Conservation (phyloP, 2,113 vertebrate species). For the Pangasianodon hypophthalmus region DNA sequence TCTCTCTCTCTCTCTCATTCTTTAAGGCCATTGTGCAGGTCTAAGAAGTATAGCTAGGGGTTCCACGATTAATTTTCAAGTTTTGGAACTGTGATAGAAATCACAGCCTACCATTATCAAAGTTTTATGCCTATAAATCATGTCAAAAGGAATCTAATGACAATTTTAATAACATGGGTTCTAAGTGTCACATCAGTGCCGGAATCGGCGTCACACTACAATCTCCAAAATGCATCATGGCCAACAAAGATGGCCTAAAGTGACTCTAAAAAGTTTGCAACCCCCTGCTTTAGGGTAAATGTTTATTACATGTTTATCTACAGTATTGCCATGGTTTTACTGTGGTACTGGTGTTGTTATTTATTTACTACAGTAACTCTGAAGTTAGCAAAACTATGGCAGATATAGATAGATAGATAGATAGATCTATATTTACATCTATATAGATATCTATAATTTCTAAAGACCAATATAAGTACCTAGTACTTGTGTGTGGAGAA, state of each 20-base stretch:
- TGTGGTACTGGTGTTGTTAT: background rate
- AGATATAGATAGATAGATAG: background rate
- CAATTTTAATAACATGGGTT: background rate
- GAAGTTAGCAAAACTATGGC: background rate
- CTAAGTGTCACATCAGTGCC: background rate
- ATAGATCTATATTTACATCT: too few relatives aligned
- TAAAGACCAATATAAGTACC: background rate
- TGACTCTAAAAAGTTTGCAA: too few relatives aligned
- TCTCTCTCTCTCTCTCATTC: too few relatives aligned
- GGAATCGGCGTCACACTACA: background rate
- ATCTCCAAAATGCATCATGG: background rate
- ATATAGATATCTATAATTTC: background rate
- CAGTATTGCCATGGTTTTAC: too few relatives aligned
- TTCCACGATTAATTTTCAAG: background rate
- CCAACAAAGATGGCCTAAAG: background rate
- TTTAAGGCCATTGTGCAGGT: too few relatives aligned
- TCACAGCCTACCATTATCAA: background rate
- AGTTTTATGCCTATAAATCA: background rate
- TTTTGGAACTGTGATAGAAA: background rate
- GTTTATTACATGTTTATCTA: too few relatives aligned
- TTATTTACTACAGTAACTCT: background rate
- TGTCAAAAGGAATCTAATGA: background rate
- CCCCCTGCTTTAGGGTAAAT: too few relatives aligned
- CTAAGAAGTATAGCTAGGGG: background rate
- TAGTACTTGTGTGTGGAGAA: background rate